A percentile compares a stretch with the other conserved stretches of the same genome.
phyloP scores from a whole-genome alignment of 2,888 invertebrate species.

The Cephus runcator region DNA sequence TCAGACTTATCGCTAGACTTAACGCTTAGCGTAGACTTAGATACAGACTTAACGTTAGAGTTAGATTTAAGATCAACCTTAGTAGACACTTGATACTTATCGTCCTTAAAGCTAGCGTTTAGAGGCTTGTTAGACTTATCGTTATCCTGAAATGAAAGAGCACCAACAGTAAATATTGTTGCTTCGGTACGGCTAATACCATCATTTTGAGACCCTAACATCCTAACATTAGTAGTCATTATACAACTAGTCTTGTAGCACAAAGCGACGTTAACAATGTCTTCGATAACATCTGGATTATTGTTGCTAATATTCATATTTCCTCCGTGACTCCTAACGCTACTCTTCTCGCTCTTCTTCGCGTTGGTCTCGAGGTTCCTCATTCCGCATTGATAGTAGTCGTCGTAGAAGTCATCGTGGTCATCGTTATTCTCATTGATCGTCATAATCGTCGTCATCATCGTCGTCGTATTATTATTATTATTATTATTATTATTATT shows the following conservation, averaged over 20 bases:
- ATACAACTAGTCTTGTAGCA: slow-evolving; percentile 58
- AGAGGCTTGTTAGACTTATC: slow-evolving; percentile 57
- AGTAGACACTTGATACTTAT: slow-evolving; percentile 52
- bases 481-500: slow-evolving; percentile 3
- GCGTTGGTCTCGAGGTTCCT: not conserved
- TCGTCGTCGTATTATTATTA: slow-evolving; percentile 16
- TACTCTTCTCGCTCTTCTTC: slow-evolving; percentile 17
- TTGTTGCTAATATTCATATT: slow-evolving; percentile 44
- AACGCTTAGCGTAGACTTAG: slow-evolving; percentile 61
- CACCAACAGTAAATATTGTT: slow-evolving; percentile 67
- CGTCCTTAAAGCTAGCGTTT: slow-evolving; percentile 56
- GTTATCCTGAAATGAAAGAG: slow-evolving; percentile 68
- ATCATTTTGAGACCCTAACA: slow-evolving; percentile 61
- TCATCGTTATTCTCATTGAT: slow-evolving; percentile 9
- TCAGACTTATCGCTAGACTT: slow-evolving; percentile 62
- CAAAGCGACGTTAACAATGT: slow-evolving; percentile 56
- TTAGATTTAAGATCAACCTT: slow-evolving; percentile 54
- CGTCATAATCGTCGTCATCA: slow-evolving; percentile 13
- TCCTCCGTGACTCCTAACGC: slow-evolving; percentile 28
- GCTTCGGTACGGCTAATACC: slow-evolving; percentile 65
- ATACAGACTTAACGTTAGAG: slow-evolving; percentile 59
- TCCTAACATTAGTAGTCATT: slow-evolving; percentile 56
- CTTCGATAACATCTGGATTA: slow-evolving; percentile 50
- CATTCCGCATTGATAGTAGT: not conserved
- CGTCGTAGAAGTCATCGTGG: slow-evolving; percentile 7